Evolutionary conservation across 2,113 vertebrate species (phyloP).

Genomic region (Carollia perspicillata): DNA sequence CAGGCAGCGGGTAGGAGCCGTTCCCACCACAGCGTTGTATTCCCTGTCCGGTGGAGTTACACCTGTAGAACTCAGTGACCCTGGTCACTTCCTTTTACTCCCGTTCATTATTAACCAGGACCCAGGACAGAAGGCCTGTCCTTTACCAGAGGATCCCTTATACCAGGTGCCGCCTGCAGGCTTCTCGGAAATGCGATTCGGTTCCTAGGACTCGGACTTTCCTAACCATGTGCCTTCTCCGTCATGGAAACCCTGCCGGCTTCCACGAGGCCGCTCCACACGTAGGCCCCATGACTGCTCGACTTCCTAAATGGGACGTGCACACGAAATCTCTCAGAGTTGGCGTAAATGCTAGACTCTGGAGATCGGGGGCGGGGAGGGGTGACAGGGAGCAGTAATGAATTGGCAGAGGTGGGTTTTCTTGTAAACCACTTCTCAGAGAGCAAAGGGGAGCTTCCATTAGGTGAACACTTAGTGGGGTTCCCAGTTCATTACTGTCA

Average conservation of each 20-base stretch:
- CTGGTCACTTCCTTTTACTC: not conserved
- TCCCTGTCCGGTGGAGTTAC: not conserved
- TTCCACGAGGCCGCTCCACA: not conserved
- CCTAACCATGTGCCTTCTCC: not conserved
- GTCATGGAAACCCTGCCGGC: not conserved
- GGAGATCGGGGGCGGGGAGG: not conserved
- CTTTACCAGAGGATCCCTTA: not conserved
- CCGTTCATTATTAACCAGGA: not conserved
- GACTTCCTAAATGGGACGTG: not conserved
- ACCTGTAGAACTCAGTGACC: not conserved
- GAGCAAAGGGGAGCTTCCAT: not conserved
- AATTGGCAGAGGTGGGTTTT: not conserved
- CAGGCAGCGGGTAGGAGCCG: not conserved
- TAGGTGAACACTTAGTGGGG: not conserved
- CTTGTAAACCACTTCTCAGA: not conserved
- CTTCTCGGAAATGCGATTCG: not conserved
- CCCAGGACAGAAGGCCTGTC: not conserved
- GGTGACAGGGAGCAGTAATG: not conserved
- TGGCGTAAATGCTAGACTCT: not conserved
- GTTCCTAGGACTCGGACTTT: not conserved
- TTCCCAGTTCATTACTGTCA: not conserved
- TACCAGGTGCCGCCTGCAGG: not conserved
- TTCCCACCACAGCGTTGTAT: constrained; percentile 31
- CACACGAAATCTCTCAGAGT: not conserved
- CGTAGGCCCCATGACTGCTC: not conserved